Evolutionary conservation across 2,113 vertebrate genomes (phyloP), one percentile per base, ranked within the genome.

Genomic region (Buteo buteo): DNA sequence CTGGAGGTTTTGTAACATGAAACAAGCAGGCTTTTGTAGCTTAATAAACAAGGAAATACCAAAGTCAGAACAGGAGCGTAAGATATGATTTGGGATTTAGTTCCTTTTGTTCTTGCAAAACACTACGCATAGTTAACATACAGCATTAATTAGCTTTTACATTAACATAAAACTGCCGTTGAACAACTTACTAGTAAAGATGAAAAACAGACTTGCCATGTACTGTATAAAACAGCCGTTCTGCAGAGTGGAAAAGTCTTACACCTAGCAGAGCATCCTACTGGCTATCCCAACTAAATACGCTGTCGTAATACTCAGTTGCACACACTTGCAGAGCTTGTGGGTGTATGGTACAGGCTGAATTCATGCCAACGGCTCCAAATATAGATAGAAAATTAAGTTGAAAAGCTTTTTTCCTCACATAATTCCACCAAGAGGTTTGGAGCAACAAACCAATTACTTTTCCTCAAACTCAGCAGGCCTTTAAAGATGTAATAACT

Each of bases 371-470:
- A 93, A 49, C 2, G 10, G 94, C 89, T 94, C 62, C 86, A 97
- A 65, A 95, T 77, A 94, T 28, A 96, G 89, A 77, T 62, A 94
- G 86, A 95, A 96, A 96, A 96, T 92, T 95, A 93, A 94, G 95
- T 57, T 93, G 79, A 95, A 95, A 93, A 94, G 72, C 40, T 94
- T 95, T 85, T 81, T 83, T 82, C 85, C 85, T 69, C 73, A 77
- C 59, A 81, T 77, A 93, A 90, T 95, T 95, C 77, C 57, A 95
- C 81, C 86, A 95, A 94, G 81, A 95, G 94, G 67, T 95, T 96
- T 95, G 89, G 55, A 97, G 88, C 88, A 94, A 93, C 78, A 95
- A 94, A 92, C 91, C 93, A 97, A 96, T 96, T 97, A 97, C 94
- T 96, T 96, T 85, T 66, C 55, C 42, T 95, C 86, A 94, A 95